Evolutionary conservation across 2,888 invertebrate genomes (phyloP).

Genomic region (Diadegma fenestrale): DNA sequence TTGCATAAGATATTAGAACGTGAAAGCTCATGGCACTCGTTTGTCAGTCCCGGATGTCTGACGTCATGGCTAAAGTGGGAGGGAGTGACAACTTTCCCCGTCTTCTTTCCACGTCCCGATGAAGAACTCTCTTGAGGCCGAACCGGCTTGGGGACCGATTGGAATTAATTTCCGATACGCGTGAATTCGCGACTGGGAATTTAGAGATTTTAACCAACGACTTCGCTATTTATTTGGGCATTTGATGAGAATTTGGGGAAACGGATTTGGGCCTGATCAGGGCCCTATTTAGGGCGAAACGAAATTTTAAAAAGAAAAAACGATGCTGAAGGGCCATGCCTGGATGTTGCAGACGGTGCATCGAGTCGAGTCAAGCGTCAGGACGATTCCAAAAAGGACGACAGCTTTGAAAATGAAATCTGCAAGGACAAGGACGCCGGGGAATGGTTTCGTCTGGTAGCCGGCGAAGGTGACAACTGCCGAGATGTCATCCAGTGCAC

Average conservation of each 20-base stretch:
- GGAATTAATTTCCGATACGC: background rate
- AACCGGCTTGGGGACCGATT: constrained; percentile 2
- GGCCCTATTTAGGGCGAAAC: background rate
- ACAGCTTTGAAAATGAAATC: constrained; percentile 94
- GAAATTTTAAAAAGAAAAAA: background rate
- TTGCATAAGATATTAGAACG: constrained; percentile 85
- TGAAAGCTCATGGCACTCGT: constrained; percentile 79
- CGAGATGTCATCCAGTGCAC: constrained; percentile 98
- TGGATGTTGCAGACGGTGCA: constrained; percentile 83
- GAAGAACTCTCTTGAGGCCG: constrained; percentile 9
- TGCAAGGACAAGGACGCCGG: constrained; percentile 98
- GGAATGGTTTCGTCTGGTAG: constrained; percentile 96
- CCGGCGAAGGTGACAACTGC: constrained; percentile 96
- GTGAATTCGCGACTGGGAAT: background rate
- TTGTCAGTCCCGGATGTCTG: constrained; percentile 81
- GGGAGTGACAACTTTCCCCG: constrained; percentile 82
- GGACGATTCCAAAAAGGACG: constrained; percentile 92
- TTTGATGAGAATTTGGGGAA: no score
- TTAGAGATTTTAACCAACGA: background rate
- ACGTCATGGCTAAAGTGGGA: constrained; percentile 78
- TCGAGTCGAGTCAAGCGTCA: constrained; percentile 89
- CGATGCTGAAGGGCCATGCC: background rate
- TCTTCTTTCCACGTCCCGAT: constrained; percentile 57
- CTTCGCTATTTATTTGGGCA: no score
- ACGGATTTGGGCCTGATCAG: no score